A percentile compares a stretch with the other conserved stretches of the same genome.
Conservation (phyloP, 2,888 invertebrate genomes). For the Gymnosoma rotundatum region DNA sequence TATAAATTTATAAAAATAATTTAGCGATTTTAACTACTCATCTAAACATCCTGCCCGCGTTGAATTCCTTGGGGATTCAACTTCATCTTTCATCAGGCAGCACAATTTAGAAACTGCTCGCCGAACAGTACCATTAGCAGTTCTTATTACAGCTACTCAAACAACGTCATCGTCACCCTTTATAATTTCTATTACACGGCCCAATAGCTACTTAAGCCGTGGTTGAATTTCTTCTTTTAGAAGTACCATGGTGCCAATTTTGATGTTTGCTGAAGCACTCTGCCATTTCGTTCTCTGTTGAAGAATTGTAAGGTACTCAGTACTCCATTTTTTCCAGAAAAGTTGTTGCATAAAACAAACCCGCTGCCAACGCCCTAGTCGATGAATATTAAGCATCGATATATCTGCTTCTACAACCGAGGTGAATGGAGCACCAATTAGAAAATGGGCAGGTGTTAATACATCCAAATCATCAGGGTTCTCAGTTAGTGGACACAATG, state of each 20-base stretch:
- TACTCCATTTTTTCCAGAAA: constrained; percentile 19
- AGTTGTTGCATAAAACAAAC: constrained; percentile 8
- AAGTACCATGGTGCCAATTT: too few relatives aligned
- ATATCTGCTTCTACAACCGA: too few relatives aligned
- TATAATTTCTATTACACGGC: constrained; percentile 7
- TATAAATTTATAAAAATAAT: background rate
- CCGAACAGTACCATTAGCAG: constrained; percentile 28
- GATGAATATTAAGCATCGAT: too few relatives aligned
- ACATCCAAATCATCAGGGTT: too few relatives aligned
- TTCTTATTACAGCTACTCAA: constrained; percentile 18
- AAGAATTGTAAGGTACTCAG: background rate
- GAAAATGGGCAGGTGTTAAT: too few relatives aligned
- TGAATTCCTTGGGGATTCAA: constrained; percentile 33
- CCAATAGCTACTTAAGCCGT: constrained; percentile 7
- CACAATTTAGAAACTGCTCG: constrained; percentile 39
- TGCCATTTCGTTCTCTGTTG: too few relatives aligned
- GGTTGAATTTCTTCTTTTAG: background rate
- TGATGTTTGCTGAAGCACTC: too few relatives aligned
- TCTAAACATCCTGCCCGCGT: constrained; percentile 22
- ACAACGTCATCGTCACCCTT: constrained; percentile 45
- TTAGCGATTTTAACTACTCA: background rate
- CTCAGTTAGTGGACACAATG: background rate
- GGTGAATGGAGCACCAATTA: too few relatives aligned
- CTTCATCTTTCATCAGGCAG: constrained; percentile 1
- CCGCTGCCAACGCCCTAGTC: background rate